These are phyloP conservation scores for Alosa alosa DNA, from an alignment of 2,113 vertebrate species.

Conservation along the genomic window DNA sequence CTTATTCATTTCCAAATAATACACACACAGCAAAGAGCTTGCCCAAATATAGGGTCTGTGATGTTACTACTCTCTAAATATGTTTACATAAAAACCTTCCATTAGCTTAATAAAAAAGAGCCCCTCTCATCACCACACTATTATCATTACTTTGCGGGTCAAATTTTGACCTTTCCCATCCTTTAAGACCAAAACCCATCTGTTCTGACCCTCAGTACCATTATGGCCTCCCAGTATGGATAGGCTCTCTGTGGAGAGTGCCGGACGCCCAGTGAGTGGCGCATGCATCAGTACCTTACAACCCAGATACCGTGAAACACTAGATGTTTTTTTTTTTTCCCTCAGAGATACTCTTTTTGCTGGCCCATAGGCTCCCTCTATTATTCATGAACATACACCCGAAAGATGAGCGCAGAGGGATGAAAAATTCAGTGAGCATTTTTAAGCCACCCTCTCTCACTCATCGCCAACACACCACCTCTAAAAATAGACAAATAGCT, in stretches of 20 bases:
- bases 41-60: too few species aligned
- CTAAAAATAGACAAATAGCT: slow-evolving; percentile 18
- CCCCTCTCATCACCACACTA: not conserved
- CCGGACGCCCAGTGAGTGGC: not conserved
- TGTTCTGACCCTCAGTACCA: not conserved
- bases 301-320: not conserved
- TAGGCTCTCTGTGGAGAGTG: not conserved
- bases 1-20: too few species aligned
- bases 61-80: too few species aligned
- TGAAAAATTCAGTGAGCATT: slow-evolving; percentile 64
- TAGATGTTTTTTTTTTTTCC: slow-evolving; percentile 12
- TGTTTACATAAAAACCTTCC: not conserved
- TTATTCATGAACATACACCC: slow-evolving; percentile 56
- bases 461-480: slow-evolving; percentile 1
- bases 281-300: not conserved
- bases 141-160: not conserved
- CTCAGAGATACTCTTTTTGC: slow-evolving; percentile 22
- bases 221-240: not conserved
- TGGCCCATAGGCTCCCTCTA: slow-evolving; percentile 46
- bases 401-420: slow-evolving; percentile 49
- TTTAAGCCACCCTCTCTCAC: slow-evolving; percentile 9
- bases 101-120: not conserved
- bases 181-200: not conserved
- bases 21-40: too few species aligned
- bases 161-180: not conserved